Conservation (phyloP, 2,113 vertebrate genomes). For the Chrysochloris asiatica region DNA sequence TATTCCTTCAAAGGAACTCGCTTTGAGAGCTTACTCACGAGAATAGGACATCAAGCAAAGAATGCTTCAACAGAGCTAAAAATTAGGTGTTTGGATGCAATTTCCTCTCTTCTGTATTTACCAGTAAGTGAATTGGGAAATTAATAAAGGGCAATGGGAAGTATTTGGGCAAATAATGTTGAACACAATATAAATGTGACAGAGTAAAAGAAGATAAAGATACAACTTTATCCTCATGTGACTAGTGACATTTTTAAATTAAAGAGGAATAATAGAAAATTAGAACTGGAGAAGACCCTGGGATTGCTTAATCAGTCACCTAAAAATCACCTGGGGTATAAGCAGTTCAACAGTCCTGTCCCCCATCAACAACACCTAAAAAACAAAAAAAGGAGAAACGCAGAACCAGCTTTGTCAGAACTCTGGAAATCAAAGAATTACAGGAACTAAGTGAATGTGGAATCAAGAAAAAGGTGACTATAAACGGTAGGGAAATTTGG, state of each 20-base stretch:
- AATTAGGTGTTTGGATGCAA: conserved; percentile 92
- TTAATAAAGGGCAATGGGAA: background rate
- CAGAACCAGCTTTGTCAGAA: background rate
- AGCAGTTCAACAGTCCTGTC: background rate
- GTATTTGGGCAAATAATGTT: background rate
- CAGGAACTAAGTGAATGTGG: background rate
- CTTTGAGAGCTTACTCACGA: conserved; percentile 88
- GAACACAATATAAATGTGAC: background rate
- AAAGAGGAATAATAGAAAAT: background rate
- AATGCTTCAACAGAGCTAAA: conserved; percentile 90
- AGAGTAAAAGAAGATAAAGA: conserved; percentile 10
- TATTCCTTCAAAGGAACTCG: conserved; percentile 82
- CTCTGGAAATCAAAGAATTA: background rate
- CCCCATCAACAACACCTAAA: background rate
- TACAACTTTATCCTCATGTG: background rate
- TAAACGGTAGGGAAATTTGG: background rate
- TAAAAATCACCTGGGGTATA: background rate
- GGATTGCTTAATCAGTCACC: background rate
- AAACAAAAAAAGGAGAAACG: background rate
- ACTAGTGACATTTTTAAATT: background rate
- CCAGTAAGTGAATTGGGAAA: conserved; percentile 84
- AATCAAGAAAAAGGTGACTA: background rate
- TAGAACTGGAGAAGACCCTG: background rate
- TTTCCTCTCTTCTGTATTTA: conserved; percentile 91
- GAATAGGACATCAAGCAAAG: conserved; percentile 89